Evolutionary conservation across 2,113 vertebrate species (phyloP).

Genomic region (Montifringilla adamsi): DNA sequence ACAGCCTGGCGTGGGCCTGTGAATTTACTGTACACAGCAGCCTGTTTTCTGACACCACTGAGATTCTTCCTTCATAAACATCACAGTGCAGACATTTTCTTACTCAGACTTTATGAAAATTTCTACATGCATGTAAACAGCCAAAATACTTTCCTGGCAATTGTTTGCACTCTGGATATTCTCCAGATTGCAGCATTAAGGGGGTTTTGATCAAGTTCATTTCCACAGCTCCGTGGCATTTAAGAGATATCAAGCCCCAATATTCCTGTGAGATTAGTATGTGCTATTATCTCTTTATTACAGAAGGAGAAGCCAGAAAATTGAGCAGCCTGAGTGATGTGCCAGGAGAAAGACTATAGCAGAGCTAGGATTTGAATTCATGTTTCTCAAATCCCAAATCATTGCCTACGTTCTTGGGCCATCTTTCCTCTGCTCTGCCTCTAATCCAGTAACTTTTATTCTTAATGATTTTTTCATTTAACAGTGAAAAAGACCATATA

Average conservation of each 20-base stretch:
- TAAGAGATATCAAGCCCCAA: not conserved
- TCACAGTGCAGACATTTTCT: not conserved
- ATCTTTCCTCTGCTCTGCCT: not conserved
- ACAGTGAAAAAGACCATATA: not conserved
- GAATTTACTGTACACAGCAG: not conserved
- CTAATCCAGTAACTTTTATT: not conserved
- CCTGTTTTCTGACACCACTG: not conserved
- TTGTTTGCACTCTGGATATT: not conserved
- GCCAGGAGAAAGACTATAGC: not conserved
- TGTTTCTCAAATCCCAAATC: slow-evolving; percentile 26
- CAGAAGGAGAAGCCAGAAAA: slow-evolving; percentile 40
- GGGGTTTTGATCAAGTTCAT: slow-evolving; percentile 13
- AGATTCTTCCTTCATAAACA: not conserved
- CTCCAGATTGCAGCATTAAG: slow-evolving; percentile 1
- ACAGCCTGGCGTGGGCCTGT: not conserved
- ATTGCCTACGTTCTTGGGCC: not conserved
- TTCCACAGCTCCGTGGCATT: not conserved
- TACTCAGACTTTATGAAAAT: not conserved
- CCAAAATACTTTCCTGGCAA: not conserved
- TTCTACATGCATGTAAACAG: not conserved
- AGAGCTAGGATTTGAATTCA: not conserved
- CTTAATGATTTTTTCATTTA: slow-evolving; percentile 14
- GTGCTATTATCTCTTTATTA: slow-evolving; percentile 48
- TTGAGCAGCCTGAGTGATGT: slow-evolving; percentile 6
- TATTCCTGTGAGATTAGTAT: slow-evolving; percentile 31